Percentiles rank a stretch among this genome's conserved stretches.
Evolutionary conservation across 2,888 invertebrate genomes (phyloP).

Genomic region (Tipula helvola): DNA sequence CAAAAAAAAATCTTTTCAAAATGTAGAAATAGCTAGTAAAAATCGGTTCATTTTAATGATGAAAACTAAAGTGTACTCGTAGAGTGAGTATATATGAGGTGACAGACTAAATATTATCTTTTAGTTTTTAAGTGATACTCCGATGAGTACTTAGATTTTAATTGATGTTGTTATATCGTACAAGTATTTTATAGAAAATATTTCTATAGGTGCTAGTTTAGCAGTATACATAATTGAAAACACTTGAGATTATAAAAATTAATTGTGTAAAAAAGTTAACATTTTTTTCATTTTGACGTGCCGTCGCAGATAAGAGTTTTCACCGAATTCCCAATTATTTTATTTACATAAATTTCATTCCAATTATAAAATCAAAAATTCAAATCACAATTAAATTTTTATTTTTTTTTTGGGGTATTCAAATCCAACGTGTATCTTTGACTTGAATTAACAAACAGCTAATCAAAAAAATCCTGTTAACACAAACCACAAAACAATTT

Average conservation of each 20-base stretch:
- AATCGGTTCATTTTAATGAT: neutral
- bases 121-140: neutral
- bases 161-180: neutral
- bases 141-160: neutral
- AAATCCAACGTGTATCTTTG: neutral
- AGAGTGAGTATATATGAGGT: neutral
- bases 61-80: neutral
- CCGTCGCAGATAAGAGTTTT: neutral
- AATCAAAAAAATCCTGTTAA: neutral
- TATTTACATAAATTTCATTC: neutral
- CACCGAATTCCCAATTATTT: neutral
- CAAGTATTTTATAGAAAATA: neutral
- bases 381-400: neutral
- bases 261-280: neutral
- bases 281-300: neutral
- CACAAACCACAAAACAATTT: neutral
- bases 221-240: neutral
- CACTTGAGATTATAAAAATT: neutral
- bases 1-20: neutral
- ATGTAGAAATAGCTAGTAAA: neutral
- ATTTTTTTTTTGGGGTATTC: neutral
- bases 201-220: neutral
- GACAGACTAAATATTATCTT: neutral
- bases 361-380: neutral
- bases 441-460: neutral